Base-by-base conservation (phyloP, 2,113 vertebrate species). In the Platysternon megacephalum region DNA sequence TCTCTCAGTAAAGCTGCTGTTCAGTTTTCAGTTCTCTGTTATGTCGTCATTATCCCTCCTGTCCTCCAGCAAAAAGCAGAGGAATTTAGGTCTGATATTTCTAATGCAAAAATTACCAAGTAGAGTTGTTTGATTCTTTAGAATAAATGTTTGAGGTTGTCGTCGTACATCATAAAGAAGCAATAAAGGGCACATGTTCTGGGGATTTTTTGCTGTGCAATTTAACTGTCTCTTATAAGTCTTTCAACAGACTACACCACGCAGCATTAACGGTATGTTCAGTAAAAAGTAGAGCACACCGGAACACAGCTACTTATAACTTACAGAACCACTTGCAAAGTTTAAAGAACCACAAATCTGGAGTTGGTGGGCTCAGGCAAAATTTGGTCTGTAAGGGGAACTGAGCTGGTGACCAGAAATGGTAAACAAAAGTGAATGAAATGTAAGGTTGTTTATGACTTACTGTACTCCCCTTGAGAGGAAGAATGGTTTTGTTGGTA, bases 71-170 rank as follows among this genome's bases (percentile, higher is more conserved):
- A 81, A 86, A 80, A 84, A 21, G 5, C 2, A 11, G 10, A 72
- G 2, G 55, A 68, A 89, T 42, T 35, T 29, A 2, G 8, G 16
- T 19, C 1, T 81, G 13, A 3, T 91, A 78, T 56, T 91, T 92
- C 7, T 90, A 83, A 85, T 84, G 49, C 65, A 22, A 74, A 87
- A 92, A 48, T n/a, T 80, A 39, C 39, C 68, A n/a, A 82, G 46
- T 78, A 44, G 5, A 46, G 24, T 84, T 91, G 51, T 1, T 78
- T 95, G 82, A 81, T 14, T 4, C 11, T 91, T 85, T 83, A 82
- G 78, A 89, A 84, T 84, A 42, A 78, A 83, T 49, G 24, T 49
- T 86, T 39, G 17, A 1, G 26, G 81, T 85, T 65, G 56, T 91
- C 92, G 65, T 48, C 21, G 79, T 11, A 17, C 22, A 35, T 76